Conservation (phyloP, 2,888 invertebrate species). For the Orchesella flavescens region DNA sequence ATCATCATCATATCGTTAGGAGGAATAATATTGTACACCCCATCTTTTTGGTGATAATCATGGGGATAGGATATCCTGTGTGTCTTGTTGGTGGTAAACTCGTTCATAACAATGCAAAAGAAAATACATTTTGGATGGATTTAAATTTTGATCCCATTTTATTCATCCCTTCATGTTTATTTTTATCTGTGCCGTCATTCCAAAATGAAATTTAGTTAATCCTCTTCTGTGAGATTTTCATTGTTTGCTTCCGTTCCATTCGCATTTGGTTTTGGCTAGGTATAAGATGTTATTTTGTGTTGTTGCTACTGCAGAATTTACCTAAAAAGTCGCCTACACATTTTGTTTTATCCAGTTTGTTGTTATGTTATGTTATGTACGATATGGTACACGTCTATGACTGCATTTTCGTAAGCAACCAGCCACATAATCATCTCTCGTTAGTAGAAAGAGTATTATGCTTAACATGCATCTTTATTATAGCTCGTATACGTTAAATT, state of each 20-base stretch:
- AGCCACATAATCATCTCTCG: constrained; percentile 10
- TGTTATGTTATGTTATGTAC: neutral
- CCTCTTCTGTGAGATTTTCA: constrained; percentile 35
- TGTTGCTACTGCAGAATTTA: no score
- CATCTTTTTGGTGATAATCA: no score
- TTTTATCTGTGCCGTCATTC: constrained; percentile 40
- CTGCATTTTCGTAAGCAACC: no score
- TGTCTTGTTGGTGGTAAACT: no score
- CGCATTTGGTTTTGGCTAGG: neutral
- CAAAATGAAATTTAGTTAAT: constrained; percentile 53
- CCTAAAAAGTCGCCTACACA: neutral
- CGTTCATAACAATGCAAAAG: neutral
- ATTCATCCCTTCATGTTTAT: constrained; percentile 41
- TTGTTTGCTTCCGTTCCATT: constrained; percentile 22
- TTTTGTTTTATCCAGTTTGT: neutral
- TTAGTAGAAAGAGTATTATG: neutral
- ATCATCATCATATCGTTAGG: no score
- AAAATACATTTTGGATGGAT: constrained; percentile 9
- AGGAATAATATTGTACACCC: no score
- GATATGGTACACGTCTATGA: neutral
- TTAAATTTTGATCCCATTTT: constrained; percentile 54
- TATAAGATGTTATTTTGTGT: neutral
- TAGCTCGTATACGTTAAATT: constrained; percentile 6
- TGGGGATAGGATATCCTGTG: no score
- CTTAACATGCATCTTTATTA: constrained; percentile 22